Percentiles rank a stretch among this genome's conserved stretches.
Evolutionary conservation across 2,888 invertebrate species (phyloP).

Genomic region (Beris chalybata): DNA sequence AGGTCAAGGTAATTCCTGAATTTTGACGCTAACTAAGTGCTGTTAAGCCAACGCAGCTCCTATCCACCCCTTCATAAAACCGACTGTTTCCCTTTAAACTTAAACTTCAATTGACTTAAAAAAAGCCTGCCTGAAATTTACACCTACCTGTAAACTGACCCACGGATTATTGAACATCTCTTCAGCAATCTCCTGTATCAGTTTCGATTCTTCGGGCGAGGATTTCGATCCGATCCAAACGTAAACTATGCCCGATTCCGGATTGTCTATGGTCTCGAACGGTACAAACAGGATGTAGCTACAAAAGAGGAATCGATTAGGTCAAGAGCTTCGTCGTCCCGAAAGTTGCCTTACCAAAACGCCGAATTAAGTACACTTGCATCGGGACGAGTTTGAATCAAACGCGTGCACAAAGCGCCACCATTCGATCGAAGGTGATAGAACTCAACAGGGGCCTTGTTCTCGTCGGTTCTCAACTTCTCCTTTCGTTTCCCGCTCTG

Average conservation of each 20-base stretch:
- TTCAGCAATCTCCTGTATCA: constrained; percentile 90
- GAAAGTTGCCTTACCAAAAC: constrained; percentile 76
- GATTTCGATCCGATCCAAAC: constrained; percentile 91
- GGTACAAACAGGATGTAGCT: constrained; percentile 93
- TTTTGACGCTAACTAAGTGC: too few species aligned
- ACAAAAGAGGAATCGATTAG: constrained; percentile 42
- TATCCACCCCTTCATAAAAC: too few species aligned
- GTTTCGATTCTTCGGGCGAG: constrained; percentile 80
- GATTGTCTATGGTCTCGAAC: constrained; percentile 79
- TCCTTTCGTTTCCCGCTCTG: constrained; percentile 80
- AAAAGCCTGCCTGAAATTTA: background rate
- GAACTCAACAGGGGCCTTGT: constrained; percentile 74
- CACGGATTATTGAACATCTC: constrained; percentile 86
- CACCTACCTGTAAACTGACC: constrained; percentile 73
- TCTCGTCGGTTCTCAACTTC: constrained; percentile 51
- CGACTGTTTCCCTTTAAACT: too few species aligned
- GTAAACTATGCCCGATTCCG: constrained; percentile 86
- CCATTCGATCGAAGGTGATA: constrained; percentile 96
- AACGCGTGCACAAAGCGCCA: constrained; percentile 87
- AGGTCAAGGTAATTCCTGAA: too few species aligned
- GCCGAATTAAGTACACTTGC: constrained; percentile 86
- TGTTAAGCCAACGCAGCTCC: too few species aligned
- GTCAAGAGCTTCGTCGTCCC: background rate
- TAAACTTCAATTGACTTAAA: background rate
- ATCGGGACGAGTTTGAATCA: constrained; percentile 88